These are phyloP conservation scores for Chironomus tepperi DNA, from an alignment of 1,140 invertebrate species.

Conservation along the genomic window DNA sequence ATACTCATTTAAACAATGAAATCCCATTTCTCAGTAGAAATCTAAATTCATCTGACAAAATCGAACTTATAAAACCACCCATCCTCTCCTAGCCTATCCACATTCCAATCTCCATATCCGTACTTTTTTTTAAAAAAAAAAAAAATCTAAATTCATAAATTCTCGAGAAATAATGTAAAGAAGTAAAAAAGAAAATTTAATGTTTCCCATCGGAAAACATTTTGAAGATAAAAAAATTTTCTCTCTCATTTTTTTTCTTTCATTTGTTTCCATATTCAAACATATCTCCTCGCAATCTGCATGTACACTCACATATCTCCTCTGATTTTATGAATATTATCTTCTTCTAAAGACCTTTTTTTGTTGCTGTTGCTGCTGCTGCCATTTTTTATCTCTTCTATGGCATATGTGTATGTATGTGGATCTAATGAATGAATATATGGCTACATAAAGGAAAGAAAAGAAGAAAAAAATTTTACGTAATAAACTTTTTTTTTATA, in stretches of 20 bases:
- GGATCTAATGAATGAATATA: constrained; percentile 5
- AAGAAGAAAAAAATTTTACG: background rate
- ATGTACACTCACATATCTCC: background rate
- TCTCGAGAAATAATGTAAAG: background rate
- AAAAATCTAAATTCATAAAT: constrained; percentile 2
- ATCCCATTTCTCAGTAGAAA: no score
- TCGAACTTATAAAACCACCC: no score
- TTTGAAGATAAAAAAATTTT: background rate
- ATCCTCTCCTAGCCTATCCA: background rate
- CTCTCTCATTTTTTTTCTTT: background rate
- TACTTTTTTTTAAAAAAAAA: background rate
- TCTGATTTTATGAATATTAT: constrained; percentile 14
- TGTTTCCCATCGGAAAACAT: constrained; percentile 4
- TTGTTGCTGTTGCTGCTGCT: constrained; percentile 1
- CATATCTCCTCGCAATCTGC: background rate
- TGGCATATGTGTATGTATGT: background rate
- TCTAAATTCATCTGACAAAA: no score
- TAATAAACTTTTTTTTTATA: background rate
- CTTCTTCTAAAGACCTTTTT: background rate
- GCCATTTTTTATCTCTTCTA: background rate
- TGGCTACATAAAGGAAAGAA: background rate
- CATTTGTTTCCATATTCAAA: background rate
- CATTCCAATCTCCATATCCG: background rate
- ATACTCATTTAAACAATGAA: no score
- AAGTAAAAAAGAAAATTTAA: background rate